phyloP scores from a whole-genome alignment of 30 jellyfish, hydroid and myxozoan species.

The Aurelia sp. region DNA sequence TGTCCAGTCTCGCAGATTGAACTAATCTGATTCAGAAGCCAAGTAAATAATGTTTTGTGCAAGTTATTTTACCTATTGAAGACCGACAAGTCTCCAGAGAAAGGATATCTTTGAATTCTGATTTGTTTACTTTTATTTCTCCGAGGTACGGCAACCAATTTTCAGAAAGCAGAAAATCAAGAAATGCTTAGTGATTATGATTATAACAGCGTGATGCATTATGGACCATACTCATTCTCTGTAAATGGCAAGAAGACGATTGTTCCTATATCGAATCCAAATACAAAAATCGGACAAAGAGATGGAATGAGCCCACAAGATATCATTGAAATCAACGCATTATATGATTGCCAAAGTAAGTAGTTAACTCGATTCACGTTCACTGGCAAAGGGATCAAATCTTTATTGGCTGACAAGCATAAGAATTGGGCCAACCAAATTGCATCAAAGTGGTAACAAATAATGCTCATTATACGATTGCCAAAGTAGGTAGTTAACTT shows the following conservation, averaged over 20 bases:
- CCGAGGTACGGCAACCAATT: constrained; percentile 67
- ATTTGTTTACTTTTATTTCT: neutral
- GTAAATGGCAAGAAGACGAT: constrained; percentile 63
- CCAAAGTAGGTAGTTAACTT: constrained; percentile 30
- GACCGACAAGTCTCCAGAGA: neutral
- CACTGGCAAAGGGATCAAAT: neutral
- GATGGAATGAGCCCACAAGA: constrained; percentile 59
- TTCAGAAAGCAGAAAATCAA: constrained; percentile 41
- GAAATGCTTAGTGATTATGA: constrained; percentile 47
- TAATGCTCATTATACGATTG: constrained; percentile 40
- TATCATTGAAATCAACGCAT: constrained; percentile 42
- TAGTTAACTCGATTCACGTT: neutral
- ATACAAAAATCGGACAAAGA: constrained; percentile 58
- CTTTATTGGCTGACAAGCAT: neutral
- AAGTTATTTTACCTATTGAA: neutral
- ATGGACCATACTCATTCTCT: constrained; percentile 66
- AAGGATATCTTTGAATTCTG: neutral
- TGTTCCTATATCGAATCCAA: constrained; percentile 41
- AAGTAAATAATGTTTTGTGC: no score
- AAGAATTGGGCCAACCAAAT: neutral
- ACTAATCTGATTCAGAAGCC: no score
- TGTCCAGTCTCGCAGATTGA: no score
- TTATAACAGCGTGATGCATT: constrained; percentile 68
- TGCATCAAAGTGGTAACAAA: no score
- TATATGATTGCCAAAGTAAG: constrained; percentile 73